These are phyloP conservation scores for Sander lucioperca DNA, from an alignment of 2,113 vertebrate species.

Conservation along the genomic window DNA sequence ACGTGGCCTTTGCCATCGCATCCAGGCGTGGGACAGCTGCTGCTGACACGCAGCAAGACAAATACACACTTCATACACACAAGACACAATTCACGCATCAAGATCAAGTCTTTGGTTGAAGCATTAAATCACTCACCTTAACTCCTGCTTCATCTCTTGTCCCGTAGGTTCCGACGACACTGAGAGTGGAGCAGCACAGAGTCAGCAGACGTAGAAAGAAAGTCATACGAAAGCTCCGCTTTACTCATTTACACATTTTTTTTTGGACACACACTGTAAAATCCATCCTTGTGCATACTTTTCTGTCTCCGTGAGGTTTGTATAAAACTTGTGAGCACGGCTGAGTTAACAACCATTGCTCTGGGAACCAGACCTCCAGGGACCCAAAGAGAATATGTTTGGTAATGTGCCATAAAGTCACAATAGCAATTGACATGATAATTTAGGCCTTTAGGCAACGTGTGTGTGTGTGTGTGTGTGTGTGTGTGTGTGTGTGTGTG, in stretches of 20 bases:
- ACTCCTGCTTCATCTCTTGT: slow-evolving; percentile 91
- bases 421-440: not conserved
- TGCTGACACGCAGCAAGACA: slow-evolving; percentile 49
- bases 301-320: not conserved
- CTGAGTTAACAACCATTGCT: not conserved
- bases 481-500: slow-evolving; percentile 18
- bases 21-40: slow-evolving; percentile 95
- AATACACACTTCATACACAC: not conserved
- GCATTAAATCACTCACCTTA: slow-evolving; percentile 84
- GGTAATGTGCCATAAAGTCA: too few relatives aligned
- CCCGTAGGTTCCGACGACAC: slow-evolving; percentile 87
- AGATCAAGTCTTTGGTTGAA: not conserved
- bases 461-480: not conserved
- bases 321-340: not conserved
- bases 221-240: not conserved
- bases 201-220: not conserved
- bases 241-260: not conserved
- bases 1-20: slow-evolving; percentile 95
- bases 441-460: not conserved
- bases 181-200: slow-evolving; percentile 51
- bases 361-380: not conserved
- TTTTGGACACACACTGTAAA: not conserved
- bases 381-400: not conserved
- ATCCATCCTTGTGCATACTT: not conserved
- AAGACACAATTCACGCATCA: not conserved